Conservation (phyloP, 2,113 vertebrate genomes). For the Tragelaphus scriptus region DNA sequence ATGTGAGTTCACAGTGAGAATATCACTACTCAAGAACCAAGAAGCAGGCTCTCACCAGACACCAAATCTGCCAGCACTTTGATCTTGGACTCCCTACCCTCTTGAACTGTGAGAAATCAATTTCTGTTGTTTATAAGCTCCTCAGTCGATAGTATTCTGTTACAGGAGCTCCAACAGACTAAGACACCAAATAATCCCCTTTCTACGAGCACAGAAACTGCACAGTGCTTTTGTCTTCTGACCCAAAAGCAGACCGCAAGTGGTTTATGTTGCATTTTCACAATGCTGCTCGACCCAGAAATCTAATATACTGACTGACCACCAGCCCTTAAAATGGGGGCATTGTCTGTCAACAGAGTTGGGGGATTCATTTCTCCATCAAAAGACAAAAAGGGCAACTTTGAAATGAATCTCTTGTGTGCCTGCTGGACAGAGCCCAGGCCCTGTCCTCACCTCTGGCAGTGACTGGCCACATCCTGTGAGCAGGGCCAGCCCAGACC, state of each 20-base stretch:
- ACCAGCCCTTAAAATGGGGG: slow-evolving; percentile 66
- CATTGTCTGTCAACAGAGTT: slow-evolving; percentile 72
- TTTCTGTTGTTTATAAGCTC: not conserved
- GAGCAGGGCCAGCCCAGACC: slow-evolving; percentile 72
- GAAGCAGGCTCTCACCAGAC: not conserved
- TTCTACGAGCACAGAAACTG: not conserved
- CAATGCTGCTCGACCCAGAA: slow-evolving; percentile 56
- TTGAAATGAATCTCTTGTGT: slow-evolving; percentile 77
- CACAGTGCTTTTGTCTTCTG: not conserved
- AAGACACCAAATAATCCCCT: not conserved
- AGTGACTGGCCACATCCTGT: slow-evolving; percentile 76
- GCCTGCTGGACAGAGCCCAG: slow-evolving; percentile 63
- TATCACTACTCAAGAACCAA: not conserved
- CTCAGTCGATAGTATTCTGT: not conserved
- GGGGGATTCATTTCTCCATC: slow-evolving; percentile 71
- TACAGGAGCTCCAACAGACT: not conserved
- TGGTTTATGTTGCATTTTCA: not conserved
- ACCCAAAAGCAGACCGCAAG: not conserved
- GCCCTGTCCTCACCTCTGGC: slow-evolving; percentile 49
- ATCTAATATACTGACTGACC: slow-evolving; percentile 67
- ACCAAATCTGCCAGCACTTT: not conserved
- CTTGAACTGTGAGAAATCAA: not conserved
- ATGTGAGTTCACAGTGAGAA: not conserved
- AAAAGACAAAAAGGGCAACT: slow-evolving; percentile 64
- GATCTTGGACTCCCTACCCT: not conserved